Base-by-base conservation (phyloP, 1,140 invertebrate species). In the Drosophila varians region DNA sequence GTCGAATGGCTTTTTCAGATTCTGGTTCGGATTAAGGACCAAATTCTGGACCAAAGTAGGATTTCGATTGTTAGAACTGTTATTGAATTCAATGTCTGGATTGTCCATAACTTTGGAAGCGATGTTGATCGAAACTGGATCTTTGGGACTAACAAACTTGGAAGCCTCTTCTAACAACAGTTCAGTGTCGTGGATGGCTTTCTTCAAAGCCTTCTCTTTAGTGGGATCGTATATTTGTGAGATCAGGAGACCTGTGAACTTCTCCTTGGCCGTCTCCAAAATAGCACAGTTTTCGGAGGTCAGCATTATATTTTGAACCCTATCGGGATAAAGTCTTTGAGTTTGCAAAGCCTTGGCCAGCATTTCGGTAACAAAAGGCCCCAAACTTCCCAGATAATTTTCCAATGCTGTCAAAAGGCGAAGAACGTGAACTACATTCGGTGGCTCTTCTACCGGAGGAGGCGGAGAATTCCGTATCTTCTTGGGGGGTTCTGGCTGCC, bases 381-480 rank as follows among this genome's bases (percentile, higher is more conserved):
- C 96, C 0, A 96, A 90, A 19, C 95, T 96, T 36, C 96, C 96
- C 2, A 97, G 91, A 77, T 95, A 94, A 65, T 94, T 93, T 90
- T 97, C 96, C 1, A 97, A 90, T 1, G 96, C 96, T 2, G 95
- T 96, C 0, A 97, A 91, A 14, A 96, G 89, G 11, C 96, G 91
- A 14, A 97, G 90, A 5, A 96, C 94, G 11, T 93, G 93, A 7
- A 96, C 94, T 7, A 80, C 70, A 43, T 87, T 84, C 7, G 73
- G 26, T 2, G 51, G 19, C 5, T 60, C 65, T 2, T 19, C 25
- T 7, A 46, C 16, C 1, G 46, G 23, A 1, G 25, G 8, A 4
- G 62, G 38, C 31, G 28, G 28, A 31, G 28, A 31, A 31, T 23
- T 64, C 18, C 31, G n/a, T 5, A 28, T 9, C 2, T 8, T 23